Base-by-base conservation (phyloP, 1,140 invertebrate genomes). In the Pteromalus puparum region DNA sequence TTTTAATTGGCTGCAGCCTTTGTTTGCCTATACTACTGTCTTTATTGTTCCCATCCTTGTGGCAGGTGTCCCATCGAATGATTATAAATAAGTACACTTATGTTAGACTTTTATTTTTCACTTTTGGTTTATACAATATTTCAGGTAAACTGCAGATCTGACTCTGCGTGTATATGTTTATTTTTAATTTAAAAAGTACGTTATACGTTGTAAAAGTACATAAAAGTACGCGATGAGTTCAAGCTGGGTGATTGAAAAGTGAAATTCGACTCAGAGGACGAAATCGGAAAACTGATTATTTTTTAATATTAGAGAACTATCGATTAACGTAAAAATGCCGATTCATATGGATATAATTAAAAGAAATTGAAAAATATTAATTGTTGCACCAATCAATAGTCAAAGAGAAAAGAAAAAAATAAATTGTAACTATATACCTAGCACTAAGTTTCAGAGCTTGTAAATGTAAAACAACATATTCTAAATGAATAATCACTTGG, bases 141-240 rank as follows among this genome's bases (percentile, higher is more conserved):
- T 53, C 21, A 48, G 68, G 18, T 75, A 48, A 68, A 81, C 34
- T 79, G 48, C 7, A 34, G 46, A 53, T 24, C 73, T 73, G 79
- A 4, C 15, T 61, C 42, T 53, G 10, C 34, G 6, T 34, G 6
- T 34, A 79, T 24, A 28, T 28, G 76, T 79, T 12, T 53, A 61
- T 72, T 61, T n/a, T 79, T 18, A 46, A 46, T 74, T 67, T 83
- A 46, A 73, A 73, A 84, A 21, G 28, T 83, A 78, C 65, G 10
- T 73, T n/a, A 42, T 73, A 79, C 61, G 9, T 77, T 78, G 74
- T 83, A 70, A 78, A 83, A 68, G 53, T 75, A 82, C 30, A 15
- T 61, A 72, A 78, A 65, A 84, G 38, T 81, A 81, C 68, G 42
- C 2, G 1, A 72, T 30, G 38, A 81, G 38, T 67, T 53, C 38